phyloP scores from a whole-genome alignment of 2,797 vertebrate genomes.

The Rhodeus uyekii region DNA sequence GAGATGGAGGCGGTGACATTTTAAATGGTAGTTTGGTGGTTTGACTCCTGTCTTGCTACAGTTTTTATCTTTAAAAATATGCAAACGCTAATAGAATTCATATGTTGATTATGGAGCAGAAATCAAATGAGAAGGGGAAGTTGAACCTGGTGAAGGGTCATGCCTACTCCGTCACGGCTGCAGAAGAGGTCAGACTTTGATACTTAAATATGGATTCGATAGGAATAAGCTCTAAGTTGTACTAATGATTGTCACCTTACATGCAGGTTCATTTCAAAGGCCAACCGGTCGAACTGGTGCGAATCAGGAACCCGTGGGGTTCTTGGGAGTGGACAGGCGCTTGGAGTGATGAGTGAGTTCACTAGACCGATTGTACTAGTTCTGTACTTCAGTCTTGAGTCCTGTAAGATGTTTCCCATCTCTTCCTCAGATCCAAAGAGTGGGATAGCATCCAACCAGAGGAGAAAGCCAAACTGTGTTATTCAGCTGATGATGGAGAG shows the following conservation, averaged over 20 bases:
- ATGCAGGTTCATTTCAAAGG: conserved; percentile 79
- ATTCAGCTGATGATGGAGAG: conserved; percentile 76
- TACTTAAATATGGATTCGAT: background rate
- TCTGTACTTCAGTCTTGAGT: background rate
- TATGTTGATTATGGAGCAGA: conserved; percentile 64
- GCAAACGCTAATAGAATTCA: too few relatives aligned
- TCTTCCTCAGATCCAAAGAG: conserved; percentile 69
- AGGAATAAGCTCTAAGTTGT: background rate
- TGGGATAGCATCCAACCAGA: conserved; percentile 67
- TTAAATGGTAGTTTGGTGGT: too few relatives aligned
- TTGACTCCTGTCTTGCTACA: too few relatives aligned
- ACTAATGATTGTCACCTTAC: background rate
- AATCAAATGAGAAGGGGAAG: conserved; percentile 78
- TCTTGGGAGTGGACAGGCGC: conserved; percentile 89
- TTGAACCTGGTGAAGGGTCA: conserved; percentile 86
- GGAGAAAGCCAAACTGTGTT: conserved; percentile 69
- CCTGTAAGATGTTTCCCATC: background rate
- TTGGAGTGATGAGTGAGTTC: conserved; percentile 87
- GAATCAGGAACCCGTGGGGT: conserved; percentile 92
- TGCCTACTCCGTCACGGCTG: conserved; percentile 84
- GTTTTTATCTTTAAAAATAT: too few relatives aligned
- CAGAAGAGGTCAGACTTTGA: conserved; percentile 77
- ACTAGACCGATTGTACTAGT: background rate
- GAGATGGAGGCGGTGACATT: too few relatives aligned
- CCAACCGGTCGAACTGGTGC: conserved; percentile 77